These are phyloP conservation scores for Ectobius pallidus DNA, from an alignment of 2,888 invertebrate genomes.

Conservation along the genomic window DNA sequence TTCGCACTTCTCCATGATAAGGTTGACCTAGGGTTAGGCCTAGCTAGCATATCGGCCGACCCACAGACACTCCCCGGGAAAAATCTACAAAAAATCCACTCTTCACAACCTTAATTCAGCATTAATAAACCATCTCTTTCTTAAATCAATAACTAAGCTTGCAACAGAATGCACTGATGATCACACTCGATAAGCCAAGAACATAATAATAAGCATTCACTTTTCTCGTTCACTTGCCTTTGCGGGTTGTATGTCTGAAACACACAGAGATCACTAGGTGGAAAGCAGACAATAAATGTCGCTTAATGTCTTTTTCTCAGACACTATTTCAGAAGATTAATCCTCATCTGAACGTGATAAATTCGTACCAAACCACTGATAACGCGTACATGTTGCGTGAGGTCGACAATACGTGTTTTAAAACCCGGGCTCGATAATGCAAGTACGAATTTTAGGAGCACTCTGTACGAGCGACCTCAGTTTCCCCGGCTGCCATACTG, in stretches of 20 bases:
- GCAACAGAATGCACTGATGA: not conserved
- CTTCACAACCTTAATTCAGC: constrained; percentile 20
- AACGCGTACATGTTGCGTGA: constrained; percentile 19
- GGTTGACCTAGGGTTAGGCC: constrained; percentile 7
- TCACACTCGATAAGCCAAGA: constrained; percentile 2
- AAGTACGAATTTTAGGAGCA: constrained; percentile 11
- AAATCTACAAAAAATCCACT: constrained; percentile 21
- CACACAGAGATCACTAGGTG: constrained; percentile 1
- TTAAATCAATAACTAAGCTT: not conserved
- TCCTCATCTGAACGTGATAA: not conserved
- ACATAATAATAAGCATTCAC: not conserved
- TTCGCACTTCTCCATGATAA: not conserved
- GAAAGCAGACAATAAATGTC: constrained; percentile 28
- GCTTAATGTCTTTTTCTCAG: constrained; percentile 25
- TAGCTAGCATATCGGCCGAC: constrained; percentile 10
- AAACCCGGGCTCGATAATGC: constrained; percentile 2
- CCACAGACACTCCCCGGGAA: constrained; percentile 31
- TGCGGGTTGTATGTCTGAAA: constrained; percentile 31
- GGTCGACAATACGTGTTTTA: not conserved
- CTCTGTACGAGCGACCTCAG: constrained; percentile 21
- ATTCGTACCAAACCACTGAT: not conserved
- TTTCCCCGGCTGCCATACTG: constrained; percentile 51
- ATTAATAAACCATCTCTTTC: constrained; percentile 5
- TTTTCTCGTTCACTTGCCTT: constrained; percentile 40
- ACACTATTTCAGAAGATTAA: constrained; percentile 24